Base-by-base conservation (phyloP, 1,140 invertebrate species). In the Aphaenogaster ashmeadi region DNA sequence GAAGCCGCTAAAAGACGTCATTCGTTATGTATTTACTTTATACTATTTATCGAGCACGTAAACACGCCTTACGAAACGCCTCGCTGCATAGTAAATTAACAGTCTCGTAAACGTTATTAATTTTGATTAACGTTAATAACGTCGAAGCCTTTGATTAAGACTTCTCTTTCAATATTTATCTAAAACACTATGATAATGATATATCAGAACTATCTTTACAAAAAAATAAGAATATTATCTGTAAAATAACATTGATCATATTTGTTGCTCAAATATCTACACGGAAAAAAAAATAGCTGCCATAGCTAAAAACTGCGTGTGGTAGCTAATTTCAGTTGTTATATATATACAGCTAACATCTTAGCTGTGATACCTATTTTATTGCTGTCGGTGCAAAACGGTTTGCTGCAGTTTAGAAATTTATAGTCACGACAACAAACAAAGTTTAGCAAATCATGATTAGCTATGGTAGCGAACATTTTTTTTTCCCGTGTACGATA, bases 11-110 rank as follows among this genome's bases (percentile, higher is more conserved):
- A 80, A 54, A 69, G 38, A 83, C 54, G 67, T 83, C 67, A 75
- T 38, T 60, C 41, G 18, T 83, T 72, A 74, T 71, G 5, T 13
- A 58, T 27, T 60, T 66, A 80, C 47, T 66, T 80, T 38, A 75
- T 38, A 44, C 5, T 83, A 83, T 60, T 74, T 74, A 84, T 74
- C 27, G 41, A 60, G 6, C 13, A 13, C 15, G 2, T 60, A 38
- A 58, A 50, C 41, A 15, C 44, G 27, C 18, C 44, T 79, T 79
- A 64, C 58, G 21, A 67, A 67, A 83, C 41, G 2, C 33, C 38
- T 60, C 38, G 54, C 11, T 60, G 18, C 8, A n/a, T 13, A 2
- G 7, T 3, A 58, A 21, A 54, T 64, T 71, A 18, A 54, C 21
- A 36, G 8, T 80, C 27, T 69, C 4, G 8, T 47, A n/a, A 36